Evolutionary conservation across 1,140 invertebrate species (phyloP), one percentile per base, ranked within the genome.

Genomic region (Cydia strobilella): DNA sequence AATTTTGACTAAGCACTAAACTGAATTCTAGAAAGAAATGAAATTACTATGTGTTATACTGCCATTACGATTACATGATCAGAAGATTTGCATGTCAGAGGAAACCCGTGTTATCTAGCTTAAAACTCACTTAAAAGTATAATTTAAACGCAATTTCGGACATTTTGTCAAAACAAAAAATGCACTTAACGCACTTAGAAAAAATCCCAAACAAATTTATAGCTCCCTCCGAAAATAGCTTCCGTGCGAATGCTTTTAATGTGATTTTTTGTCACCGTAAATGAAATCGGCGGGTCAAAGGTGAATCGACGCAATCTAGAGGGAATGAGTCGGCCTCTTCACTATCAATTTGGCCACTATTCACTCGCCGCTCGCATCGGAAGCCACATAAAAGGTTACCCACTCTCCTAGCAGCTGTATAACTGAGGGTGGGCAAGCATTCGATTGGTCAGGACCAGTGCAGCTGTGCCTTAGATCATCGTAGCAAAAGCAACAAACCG

Each of bases 321-420:
- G 77, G 72, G 81, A 84, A 85, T 82, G 84, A 87, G 76, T 84
- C 80, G 84, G 82, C 82, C 82, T 48, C 83, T 87, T 87, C 80
- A 81, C 73, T 84, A 76, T 81, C 85, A 89, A 90, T 89, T 88
- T 90, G 80, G 80, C 48, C 78, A 81, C 86, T 77, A 89, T 90
- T 90, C 86, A 88, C 66, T 77, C 54, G 63, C 72, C 76, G 76
- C 72, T 82, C 82, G 77, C 79, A 84, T 80, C 82, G 84, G 82
- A 85, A 87, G 82, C 87, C 83, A 84, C 81, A 83, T 76, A 79
- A 81, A 83, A 83, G 83, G 80, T 84, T 79, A 78, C 81, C 80
- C 79, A 78, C 79, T 80, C 76, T 72, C 42, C 39, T 78, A 75
- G 54, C 9, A 9, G n/a, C 54, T 59, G 54, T 59, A 20, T 59